These are phyloP conservation scores for Tragelaphus strepsiceros DNA, from an alignment of 2,113 vertebrate genomes.

Conservation along the genomic window DNA sequence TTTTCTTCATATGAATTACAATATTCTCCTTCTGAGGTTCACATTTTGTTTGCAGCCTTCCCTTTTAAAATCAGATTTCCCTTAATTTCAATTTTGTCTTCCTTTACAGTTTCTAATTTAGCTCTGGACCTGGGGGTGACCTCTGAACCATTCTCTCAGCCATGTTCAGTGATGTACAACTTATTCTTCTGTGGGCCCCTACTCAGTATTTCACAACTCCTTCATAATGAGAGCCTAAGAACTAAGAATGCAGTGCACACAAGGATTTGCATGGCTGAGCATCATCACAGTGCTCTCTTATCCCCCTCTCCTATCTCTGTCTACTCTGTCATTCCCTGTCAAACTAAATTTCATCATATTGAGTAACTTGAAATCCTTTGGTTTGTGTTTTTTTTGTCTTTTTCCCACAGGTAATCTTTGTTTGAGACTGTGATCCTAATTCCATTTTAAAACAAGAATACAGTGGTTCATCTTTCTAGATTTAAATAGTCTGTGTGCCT, in stretches of 20 bases:
- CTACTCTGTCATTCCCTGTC: background rate
- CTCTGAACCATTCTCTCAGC: background rate
- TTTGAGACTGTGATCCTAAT: background rate
- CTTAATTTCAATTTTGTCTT: background rate
- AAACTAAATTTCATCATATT: background rate
- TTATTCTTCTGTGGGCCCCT: fast-evolving
- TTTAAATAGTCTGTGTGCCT: background rate
- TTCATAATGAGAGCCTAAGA: background rate
- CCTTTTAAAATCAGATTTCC: background rate
- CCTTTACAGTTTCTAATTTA: background rate
- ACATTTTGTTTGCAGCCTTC: background rate
- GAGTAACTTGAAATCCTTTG: background rate
- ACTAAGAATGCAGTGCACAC: background rate
- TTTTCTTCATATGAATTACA: constrained; percentile 43
- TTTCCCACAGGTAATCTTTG: background rate
- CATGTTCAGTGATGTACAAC: background rate
- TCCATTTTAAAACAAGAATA: background rate
- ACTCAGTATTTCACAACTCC: background rate
- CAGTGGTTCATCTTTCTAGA: background rate
- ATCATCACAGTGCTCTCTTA: fast-evolving
- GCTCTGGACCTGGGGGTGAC: background rate
- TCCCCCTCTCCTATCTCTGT: fast-evolving
- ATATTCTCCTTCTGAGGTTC: background rate
- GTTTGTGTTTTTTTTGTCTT: background rate
- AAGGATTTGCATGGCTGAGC: background rate